Conservation (phyloP, 2,113 vertebrate species). For the Ciconia boyciana region DNA sequence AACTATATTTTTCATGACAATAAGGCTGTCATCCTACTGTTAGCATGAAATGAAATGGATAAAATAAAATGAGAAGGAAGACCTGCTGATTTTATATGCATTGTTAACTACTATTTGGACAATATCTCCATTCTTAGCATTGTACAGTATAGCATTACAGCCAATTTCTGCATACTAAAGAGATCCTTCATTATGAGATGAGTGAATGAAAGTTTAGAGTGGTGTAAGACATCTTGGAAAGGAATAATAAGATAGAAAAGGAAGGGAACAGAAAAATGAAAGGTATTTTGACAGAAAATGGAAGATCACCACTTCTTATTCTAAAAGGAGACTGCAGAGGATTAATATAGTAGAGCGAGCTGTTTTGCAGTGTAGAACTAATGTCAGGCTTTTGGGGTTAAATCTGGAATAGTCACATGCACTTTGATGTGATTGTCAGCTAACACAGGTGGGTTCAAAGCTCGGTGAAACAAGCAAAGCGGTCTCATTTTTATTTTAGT, state of each 20-base stretch:
- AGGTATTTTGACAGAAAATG: neutral
- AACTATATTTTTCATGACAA: neutral
- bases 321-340: neutral
- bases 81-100: neutral
- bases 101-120: constrained; percentile 15
- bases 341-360: neutral
- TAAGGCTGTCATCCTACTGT: neutral
- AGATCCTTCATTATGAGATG: neutral
- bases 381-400: neutral
- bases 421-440: neutral
- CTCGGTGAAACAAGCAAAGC: neutral
- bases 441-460: neutral
- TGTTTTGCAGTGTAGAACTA: neutral
- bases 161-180: neutral
- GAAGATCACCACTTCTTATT: neutral
- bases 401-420: neutral
- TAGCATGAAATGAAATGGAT: neutral
- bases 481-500: constrained; percentile 15
- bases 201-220: neutral
- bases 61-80: neutral
- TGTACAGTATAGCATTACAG: neutral
- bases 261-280: neutral
- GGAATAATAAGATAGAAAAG: neutral
- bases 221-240: neutral
- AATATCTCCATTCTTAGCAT: neutral